These are phyloP conservation scores for Drosophila nr. medialis DNA, from an alignment of 2,888 invertebrate genomes.

Conservation along the genomic window DNA sequence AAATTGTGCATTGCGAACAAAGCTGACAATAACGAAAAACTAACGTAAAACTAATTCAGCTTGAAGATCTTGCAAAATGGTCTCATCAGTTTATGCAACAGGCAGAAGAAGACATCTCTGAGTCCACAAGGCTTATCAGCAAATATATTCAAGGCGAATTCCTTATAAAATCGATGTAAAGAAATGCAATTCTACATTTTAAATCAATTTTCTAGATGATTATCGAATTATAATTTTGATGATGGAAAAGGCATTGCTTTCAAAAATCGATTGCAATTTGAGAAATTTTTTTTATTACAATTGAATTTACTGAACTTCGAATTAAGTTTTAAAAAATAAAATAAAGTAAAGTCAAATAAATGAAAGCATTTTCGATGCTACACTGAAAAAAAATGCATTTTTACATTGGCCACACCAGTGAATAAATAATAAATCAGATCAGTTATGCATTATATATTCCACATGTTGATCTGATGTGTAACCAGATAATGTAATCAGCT, in stretches of 20 bases:
- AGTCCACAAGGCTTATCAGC: neutral
- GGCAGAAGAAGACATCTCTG: neutral
- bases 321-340: too few relatives aligned
- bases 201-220: neutral
- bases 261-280: neutral
- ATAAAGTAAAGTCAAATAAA: too few relatives aligned
- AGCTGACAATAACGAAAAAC: neutral
- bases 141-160: neutral
- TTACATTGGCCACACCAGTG: neutral
- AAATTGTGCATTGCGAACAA: neutral
- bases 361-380: neutral
- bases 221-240: neutral
- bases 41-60: neutral
- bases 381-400: neutral
- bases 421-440: neutral
- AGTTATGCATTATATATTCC: neutral
- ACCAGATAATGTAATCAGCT: slow-evolving; percentile 3
- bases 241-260: neutral
- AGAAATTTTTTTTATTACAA: too few relatives aligned
- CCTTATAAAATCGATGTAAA: neutral
- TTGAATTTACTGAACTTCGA: too few relatives aligned
- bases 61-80: neutral
- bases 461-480: neutral
- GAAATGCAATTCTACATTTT: neutral
- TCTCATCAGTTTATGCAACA: neutral